phyloP scores from a whole-genome alignment of 2,888 invertebrate species.

The Acanthosepion pharaonis region DNA sequence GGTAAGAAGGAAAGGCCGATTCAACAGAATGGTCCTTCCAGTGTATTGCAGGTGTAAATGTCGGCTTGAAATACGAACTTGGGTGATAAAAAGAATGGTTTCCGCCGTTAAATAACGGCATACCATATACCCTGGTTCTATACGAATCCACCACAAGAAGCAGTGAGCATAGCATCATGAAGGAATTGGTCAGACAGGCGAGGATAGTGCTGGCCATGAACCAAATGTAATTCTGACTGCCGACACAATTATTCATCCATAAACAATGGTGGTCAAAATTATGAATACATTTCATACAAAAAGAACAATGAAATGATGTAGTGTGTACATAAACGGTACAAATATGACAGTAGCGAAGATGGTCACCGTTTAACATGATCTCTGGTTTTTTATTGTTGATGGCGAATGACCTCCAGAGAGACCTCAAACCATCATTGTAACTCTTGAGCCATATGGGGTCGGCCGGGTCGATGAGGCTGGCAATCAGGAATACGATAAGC shows the following conservation, averaged over 20 bases:
- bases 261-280: not conserved
- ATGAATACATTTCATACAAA: not conserved
- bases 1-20: not conserved
- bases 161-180: not conserved
- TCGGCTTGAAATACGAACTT: not conserved
- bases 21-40: not conserved
- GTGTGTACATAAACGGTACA: not conserved
- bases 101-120: not conserved
- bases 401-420: not conserved
- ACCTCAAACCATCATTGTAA: not conserved
- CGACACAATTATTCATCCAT: constrained; percentile 10
- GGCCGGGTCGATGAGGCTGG: not conserved
- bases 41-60: not conserved
- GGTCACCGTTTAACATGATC: not conserved
- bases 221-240: not conserved
- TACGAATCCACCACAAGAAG: not conserved
- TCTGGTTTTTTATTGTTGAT: not conserved
- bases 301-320: not conserved
- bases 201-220: not conserved
- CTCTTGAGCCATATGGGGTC: not conserved
- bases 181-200: not conserved
- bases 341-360: not conserved
- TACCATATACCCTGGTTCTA: not conserved
- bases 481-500: not conserved
- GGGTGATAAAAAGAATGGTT: not conserved